Base-by-base conservation (phyloP, 2,113 vertebrate species). In the Pao palembangensis region DNA sequence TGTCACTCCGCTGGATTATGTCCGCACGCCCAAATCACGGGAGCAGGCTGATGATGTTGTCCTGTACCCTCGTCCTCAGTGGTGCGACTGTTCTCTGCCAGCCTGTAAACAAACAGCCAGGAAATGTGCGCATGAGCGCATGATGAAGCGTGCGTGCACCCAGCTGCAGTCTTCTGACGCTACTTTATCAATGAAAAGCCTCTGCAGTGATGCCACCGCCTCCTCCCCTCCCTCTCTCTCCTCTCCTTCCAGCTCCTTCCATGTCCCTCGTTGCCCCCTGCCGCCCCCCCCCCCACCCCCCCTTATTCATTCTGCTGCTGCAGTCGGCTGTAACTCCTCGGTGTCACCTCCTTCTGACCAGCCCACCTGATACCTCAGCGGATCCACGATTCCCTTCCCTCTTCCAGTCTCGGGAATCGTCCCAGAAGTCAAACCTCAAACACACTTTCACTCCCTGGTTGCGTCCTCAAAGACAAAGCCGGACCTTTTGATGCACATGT, bases 161-260 rank as follows among this genome's bases (percentile, higher is more conserved):
- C 80, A 77, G 81, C 58, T 80, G 78, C 72, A 64, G 80, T 75
- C 71, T 23, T 72, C 50, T 51, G n/a, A 43, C 17, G 19, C 68
- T 67, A 82, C 80, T 90, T 91, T 90, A 84, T 91, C 88, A 91
- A 91, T 91, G 89, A 87, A 83, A 69, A 60, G 58, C 34, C 69
- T 90, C 87, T 69, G 86, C 86, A 85, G 86, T 79, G 76, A 71
- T 77, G 75, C 75, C n/a, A n/a, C n/a, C 1, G 20, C 70, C 67
- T 57, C 68, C 66, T 53, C 56, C 67, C 66, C 55, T 69, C 56
- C 61, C 51, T 31, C 57, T 52, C 61, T 55, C 63, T 58, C 51
- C 7, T 51, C 73, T 67, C 71, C 50, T 34, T 53, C 34, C 34
- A n/a, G 15, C 61, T 65, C 55, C 61, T 60, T 72, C 61, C 28